Evolutionary conservation across 2,113 vertebrate species (phyloP).

Genomic region (Furnarius figulus): DNA sequence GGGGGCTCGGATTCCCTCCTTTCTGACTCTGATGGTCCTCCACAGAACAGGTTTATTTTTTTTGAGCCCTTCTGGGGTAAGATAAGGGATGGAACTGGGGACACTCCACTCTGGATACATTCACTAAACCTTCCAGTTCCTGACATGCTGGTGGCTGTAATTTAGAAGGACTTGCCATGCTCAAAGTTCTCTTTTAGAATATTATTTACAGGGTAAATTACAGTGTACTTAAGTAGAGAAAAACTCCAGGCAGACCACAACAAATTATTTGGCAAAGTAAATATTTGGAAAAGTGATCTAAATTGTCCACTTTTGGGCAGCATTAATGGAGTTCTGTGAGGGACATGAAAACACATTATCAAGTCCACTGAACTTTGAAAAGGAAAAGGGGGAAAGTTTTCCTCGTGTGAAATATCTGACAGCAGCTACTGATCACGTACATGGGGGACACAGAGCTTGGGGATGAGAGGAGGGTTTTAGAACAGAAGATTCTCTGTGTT

Average conservation of each 20-base stretch:
- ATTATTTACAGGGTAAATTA: not conserved
- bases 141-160: rapidly evolving
- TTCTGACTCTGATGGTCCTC: not conserved
- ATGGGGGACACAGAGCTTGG: not conserved
- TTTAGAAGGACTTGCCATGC: not conserved
- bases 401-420: not conserved
- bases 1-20: not conserved
- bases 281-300: not conserved
- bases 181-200: not conserved
- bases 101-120: not conserved
- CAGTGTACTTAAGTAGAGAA: not conserved
- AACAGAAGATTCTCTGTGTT: constrained; percentile 61
- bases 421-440: not conserved
- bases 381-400: not conserved
- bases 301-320: not conserved
- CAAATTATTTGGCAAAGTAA: not conserved
- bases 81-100: not conserved
- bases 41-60: not conserved
- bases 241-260: not conserved
- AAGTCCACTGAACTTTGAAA: not conserved
- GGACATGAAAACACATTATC: not conserved
- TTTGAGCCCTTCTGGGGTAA: not conserved
- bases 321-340: not conserved
- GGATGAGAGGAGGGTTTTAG: not conserved
- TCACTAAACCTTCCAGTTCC: not conserved